Evolutionary conservation across 2,888 invertebrate genomes (phyloP).

Genomic region (Spicauda simplicius): DNA sequence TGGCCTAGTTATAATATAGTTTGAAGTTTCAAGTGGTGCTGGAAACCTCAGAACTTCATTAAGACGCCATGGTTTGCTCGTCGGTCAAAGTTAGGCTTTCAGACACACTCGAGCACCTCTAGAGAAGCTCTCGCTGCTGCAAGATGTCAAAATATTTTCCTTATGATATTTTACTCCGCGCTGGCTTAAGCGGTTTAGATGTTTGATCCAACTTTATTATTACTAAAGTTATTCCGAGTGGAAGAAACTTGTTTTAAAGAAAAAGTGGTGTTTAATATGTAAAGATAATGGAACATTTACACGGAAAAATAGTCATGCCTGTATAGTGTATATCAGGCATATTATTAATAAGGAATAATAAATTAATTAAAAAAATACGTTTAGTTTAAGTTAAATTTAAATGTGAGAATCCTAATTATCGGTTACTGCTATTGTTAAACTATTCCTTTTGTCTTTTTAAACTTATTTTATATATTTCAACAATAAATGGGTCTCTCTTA

Average conservation of each 20-base stretch:
- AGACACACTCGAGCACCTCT: constrained; percentile 62
- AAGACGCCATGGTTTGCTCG: constrained; percentile 72
- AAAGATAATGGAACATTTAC: too few species aligned
- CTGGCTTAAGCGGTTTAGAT: constrained; percentile 58
- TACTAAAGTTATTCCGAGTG: constrained; percentile 39
- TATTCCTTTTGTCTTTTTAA: too few species aligned
- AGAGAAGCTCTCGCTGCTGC: constrained; percentile 11
- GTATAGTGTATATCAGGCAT: too few species aligned
- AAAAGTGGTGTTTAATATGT: neutral
- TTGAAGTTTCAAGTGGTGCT: constrained; percentile 43
- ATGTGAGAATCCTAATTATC: too few species aligned
- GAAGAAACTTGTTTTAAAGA: neutral
- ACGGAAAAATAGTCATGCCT: too few species aligned
- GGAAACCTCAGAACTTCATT: constrained; percentile 73
- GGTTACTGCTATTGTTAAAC: too few species aligned
- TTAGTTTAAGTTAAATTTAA: too few species aligned
- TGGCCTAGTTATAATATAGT: constrained; percentile 53
- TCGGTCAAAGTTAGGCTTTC: constrained; percentile 66
- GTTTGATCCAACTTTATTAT: constrained; percentile 54
- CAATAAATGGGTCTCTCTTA: too few species aligned
- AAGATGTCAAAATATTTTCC: constrained; percentile 49
- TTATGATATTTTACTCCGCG: constrained; percentile 53
- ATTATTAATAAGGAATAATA: too few species aligned
- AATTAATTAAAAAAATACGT: too few species aligned
- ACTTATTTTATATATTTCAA: too few species aligned